Evolutionary conservation across 2,797 vertebrate species (phyloP), one percentile per base, ranked within the genome.

Genomic region (Acestrorhynchus altus): DNA sequence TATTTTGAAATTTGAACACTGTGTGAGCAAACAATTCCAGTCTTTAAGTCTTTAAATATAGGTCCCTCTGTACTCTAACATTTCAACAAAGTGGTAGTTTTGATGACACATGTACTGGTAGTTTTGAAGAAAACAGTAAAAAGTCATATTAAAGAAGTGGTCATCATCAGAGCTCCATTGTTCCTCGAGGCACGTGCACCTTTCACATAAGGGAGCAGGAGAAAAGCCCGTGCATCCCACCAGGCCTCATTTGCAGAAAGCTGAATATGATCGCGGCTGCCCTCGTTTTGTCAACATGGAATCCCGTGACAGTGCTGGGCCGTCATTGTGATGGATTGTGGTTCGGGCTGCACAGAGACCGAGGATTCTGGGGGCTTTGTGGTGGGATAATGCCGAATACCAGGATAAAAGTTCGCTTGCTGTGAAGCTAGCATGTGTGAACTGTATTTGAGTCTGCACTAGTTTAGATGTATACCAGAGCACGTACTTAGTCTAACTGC

Each of bases 351-450:
- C 65, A 81, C 65, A 16, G 51, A 64, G 69, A 49, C 35, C 1
- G 57, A 15, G 75, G 84, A 83, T 84, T 83, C 66, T 42, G n/a
- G 46, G 24, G 72, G 61, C 78, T 64, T 70, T 64, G 66, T 46
- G 84, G 85, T 66, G 54, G 65, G 22, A 75, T 81, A 77, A 79
- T 82, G 86, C 82, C 73, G 40, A 57, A 75, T 77, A 88, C 88
- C 88, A 84, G 76, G 0, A 67, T 67, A 67, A 67, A 67, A 44
- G 42, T 31, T 26, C 4, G 10, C 31, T 52, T 12, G n/a, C 47
- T 69, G 10, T 18, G 2, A 28, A 47, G 24, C n/a, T 35, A 22
- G 44, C 4, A 28, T 60, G 31, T 60, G 44, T 61, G 18, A 18
- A 52, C 4, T n/a, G 64, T 18, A 49, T 56, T 54, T 72, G 24